Percentiles rank a stretch among this genome's conserved stretches.
Evolutionary conservation across 1,140 invertebrate species (phyloP).

Genomic region (Saccostrea glomerata): DNA sequence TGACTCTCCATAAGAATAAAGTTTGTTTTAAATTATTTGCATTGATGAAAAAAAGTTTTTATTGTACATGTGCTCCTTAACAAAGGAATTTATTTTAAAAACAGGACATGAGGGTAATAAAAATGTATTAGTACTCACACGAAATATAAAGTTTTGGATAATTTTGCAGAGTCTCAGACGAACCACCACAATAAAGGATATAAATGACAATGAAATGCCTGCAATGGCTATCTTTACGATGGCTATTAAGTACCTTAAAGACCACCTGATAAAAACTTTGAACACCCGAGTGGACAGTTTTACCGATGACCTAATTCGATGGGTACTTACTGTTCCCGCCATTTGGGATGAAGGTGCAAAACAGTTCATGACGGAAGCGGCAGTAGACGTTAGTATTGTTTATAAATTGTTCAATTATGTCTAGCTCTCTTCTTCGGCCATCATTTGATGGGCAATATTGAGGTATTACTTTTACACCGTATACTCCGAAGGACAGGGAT

Average conservation of each 20-base stretch:
- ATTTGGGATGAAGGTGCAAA: conserved; percentile 75
- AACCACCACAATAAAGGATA: conserved; percentile 66
- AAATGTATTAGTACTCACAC: not conserved
- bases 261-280: conserved; percentile 64
- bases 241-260: conserved; percentile 70
- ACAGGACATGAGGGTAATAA: not conserved
- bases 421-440: too few relatives aligned
- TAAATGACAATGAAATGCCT: conserved; percentile 64
- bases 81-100: not conserved
- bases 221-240: conserved; percentile 71
- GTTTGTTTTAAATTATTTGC: conserved; percentile 67
- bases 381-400: conserved; percentile 60
- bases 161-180: conserved; percentile 39
- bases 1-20: conserved; percentile 81
- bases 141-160: not conserved
- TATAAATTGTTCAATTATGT: not conserved
- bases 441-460: too few relatives aligned
- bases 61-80: not conserved
- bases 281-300: conserved; percentile 46
- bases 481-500: too few relatives aligned
- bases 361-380: conserved; percentile 74
- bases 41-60: not conserved
- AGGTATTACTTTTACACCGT: too few relatives aligned
- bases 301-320: conserved; percentile 60
- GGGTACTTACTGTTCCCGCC: conserved; percentile 74